Evolutionary conservation across 2,113 vertebrate species (phyloP), one percentile per base, ranked within the genome.

Genomic region (Fulica atra): DNA sequence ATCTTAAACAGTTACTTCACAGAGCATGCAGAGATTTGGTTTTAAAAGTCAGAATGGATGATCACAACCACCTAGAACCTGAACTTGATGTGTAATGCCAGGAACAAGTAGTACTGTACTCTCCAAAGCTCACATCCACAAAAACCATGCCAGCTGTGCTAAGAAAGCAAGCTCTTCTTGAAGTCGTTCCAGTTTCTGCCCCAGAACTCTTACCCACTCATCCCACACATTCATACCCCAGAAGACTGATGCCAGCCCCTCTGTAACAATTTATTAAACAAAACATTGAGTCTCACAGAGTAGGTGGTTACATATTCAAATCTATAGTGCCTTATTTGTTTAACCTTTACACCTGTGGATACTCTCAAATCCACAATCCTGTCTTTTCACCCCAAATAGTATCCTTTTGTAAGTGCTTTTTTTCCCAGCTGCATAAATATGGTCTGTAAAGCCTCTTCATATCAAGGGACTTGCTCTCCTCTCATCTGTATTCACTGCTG

Each of bases 11-110:
- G 18, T 7, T 51, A 31, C n/a, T 48, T 36, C 77, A 69, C 42
- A 13, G 14, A 82, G 38, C 16, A 12, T 3, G 2, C 24, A 54
- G 31, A 63, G n/a, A 31, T 48, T 40, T 50, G 7, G 16, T 81
- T 57, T 35, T 60, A 60, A 42, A 54, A n/a, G 36, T 76, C 25
- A 42, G 13, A 61, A 80, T 0, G 1, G 16, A 66, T 56, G 59
- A 25, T 48, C 69, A 44, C 24, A 82, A 24, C 6, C 60, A 77
- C 33, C 28, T 11, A 59, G 66, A 50, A 61, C 50, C 44, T 56
- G 77, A 68, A 63, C 51, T 54, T 0, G 44, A 0, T 0, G 40
- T 23, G 19, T 50, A 79, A 72, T 1, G 2, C 21, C 57, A 73
- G n/a, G 53, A 74, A 42, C 17, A n/a, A 2, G 12, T 2, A 36